Base-by-base conservation (phyloP, 1,140 invertebrate genomes). In the Heterodera carotae region DNA sequence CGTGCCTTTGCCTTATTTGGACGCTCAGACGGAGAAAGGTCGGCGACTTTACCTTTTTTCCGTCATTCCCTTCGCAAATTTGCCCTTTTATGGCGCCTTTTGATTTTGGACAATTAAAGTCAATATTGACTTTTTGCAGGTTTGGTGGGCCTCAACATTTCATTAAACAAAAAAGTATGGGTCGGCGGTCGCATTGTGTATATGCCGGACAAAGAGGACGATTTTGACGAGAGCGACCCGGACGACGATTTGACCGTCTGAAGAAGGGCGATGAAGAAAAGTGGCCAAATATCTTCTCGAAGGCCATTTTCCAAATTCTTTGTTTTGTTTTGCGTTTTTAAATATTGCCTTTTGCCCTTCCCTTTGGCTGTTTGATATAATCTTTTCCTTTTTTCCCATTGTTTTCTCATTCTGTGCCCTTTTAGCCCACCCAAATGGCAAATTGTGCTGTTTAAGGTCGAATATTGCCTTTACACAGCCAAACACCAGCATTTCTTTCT, bases 171-270 rank as follows among this genome's bases (percentile, higher is more conserved):
- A 75, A 80, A 80, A 59, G 68, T 81, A 12, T 64, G 80, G 59
- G 82, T 79, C 12, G 84, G 84, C 56, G 84, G 84, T 25, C 82
- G 84, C 67, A 84, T 85, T 33, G 75, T 85, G 18, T 85, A 85
- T 69, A 82, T 75, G 8, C 85, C 84, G 8, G 84, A 85, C 77
- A 71, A 68, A 25, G 82, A 72, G 15, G 84, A 85, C 73, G 84
- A 85, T 70, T 75, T 85, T 25, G 84, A 85, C 71, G 84, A 86
- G 31, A 84, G 81, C 77, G 84, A 85, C 78, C 84, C 84, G 22
- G 84, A 85, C 70, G 84, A 85, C 53, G 84, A 85, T 70, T 70
- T 85, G 29, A 85, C 86, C 75, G 84, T 85, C 48, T 85, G 70
- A 86, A 22, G 12, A 56, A 56, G 48, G 5, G 18, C 48, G 48